Evolutionary conservation across 2,797 vertebrate species (phyloP), one percentile per base, ranked within the genome.

Genomic region (Chrosomus eos): DNA sequence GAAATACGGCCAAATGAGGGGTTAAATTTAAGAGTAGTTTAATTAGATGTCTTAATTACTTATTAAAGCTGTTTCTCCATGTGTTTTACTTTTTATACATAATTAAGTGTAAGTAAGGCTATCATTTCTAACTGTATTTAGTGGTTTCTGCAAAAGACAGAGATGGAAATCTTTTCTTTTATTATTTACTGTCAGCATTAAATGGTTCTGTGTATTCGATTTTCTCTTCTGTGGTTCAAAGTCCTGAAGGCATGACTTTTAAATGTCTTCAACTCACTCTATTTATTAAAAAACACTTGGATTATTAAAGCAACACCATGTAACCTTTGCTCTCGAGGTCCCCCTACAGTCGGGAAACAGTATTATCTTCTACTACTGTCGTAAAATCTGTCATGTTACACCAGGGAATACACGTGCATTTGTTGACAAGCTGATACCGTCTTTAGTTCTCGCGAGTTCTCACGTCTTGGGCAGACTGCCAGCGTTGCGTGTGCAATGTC

Each of bases 111-210:
- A 53, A 45, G 62, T 40, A 13, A 28, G 23, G 31, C 66, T 86
- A 36, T 64, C 31, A 66, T 79, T 62, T 86, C 66, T 40, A n/a
- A 26, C 70, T 48, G 82, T 26, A 66, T 73, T 83, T 78, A 53
- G 80, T 79, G 53, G 70, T 82, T 73, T 74, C 7, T 33, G 60
- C 28, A 7, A 36, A 21, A 36, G 60, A 67, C 43, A 9, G 62
- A 38, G 43, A 33, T 66, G 62, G 51, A 70, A 78, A 78, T 18
- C 10, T 53, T 1, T 70, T 64, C 79, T 51, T 62, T 64, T 11
- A 73, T n/a, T 83, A 33, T 78, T 38, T 83, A 53, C 74, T 83
- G 68, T 70, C 58, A 62, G 36, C 58, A 68, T 13, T 53, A 78
- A 84, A 74, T 10, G 43, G 28, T 74, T 64, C 23, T 79, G 64